These are phyloP conservation scores for Sarcophaga subvicina DNA, from an alignment of 2,888 invertebrate genomes.

Conservation along the genomic window DNA sequence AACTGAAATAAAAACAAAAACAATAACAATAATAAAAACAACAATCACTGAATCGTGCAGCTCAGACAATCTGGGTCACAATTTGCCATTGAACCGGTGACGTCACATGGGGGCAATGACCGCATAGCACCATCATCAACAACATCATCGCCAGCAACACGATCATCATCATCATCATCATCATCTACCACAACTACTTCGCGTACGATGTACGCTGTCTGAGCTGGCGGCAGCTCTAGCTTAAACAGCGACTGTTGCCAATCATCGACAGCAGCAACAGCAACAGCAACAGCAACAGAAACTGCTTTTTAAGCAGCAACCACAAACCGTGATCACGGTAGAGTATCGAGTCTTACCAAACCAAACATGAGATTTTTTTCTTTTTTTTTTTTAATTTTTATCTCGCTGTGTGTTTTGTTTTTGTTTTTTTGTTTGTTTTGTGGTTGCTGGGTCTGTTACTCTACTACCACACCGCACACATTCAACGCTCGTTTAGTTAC, in stretches of 20 bases:
- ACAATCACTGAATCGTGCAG: conserved; percentile 73
- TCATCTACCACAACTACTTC: neutral
- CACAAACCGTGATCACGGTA: conserved; percentile 75
- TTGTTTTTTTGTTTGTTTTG: neutral
- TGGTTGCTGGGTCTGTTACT: conserved; percentile 70
- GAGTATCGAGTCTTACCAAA: conserved; percentile 76
- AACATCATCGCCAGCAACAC: conserved; percentile 65
- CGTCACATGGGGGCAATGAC: conserved; percentile 80
- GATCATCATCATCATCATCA: neutral
- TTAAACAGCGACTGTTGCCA: no score
- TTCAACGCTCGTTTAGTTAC: conserved; percentile 59
- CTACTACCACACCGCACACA: conserved; percentile 42
- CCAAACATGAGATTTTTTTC: conserved; percentile 69
- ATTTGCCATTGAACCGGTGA: conserved; percentile 82
- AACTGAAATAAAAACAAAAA: conserved; percentile 38
- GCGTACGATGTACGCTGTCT: neutral
- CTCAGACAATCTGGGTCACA: conserved; percentile 82
- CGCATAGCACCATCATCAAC: conserved; percentile 76
- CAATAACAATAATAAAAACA: conserved; percentile 38
- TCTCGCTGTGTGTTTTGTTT: conserved; percentile 25
- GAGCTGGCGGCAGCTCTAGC: neutral
- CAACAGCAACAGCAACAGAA: conserved; percentile 57
- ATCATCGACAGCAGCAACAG: conserved; percentile 64
- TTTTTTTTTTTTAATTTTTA: conserved; percentile 68
- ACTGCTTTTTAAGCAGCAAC: conserved; percentile 54